Evolutionary conservation across 2,113 vertebrate genomes (phyloP), one percentile per base, ranked within the genome.

Genomic region (Felis chaus): DNA sequence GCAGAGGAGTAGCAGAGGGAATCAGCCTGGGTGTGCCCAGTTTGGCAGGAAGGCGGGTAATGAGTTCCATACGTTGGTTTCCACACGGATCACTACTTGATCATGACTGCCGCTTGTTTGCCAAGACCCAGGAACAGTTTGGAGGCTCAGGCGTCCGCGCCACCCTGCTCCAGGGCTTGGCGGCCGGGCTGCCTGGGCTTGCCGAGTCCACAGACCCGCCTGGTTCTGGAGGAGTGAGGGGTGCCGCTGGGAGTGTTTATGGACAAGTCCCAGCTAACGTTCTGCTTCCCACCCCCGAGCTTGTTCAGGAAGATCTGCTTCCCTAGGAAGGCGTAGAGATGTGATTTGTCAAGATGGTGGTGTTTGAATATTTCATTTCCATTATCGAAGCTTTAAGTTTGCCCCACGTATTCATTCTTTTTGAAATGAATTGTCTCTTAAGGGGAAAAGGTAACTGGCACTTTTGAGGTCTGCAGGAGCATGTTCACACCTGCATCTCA

Each of bases 21-120:
- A 76, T 29, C 2, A 0, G 96, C 65, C 90, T 84, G 91, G 96
- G 93, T 29, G 89, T 68, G 88, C 84, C 95, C 21, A 0, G 19
- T 29, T 71, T 88, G 96, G 94, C 97, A 81, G 81, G 66, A 45
- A 82, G 89, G 45, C 6, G 0, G 45, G 50, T 95, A 97, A 96
- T 86, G 96, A 96, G 78, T 89, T 97, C 93, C 96, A 79, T 91
- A 88, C 71, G 16, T 41, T 18, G 65, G 63, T 91, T 82, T 89
- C 71, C 48, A 55, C n/a, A 7, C 39, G 85, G 74, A 88, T 41
- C 80, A 15, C 83, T 89, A 15, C 83, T 92, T 63, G 85, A 27
- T 78, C 81, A 5, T 5, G 69, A 76, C 45, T 1, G 0, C 4
- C 27, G 27, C 41, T 27, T 11, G 18, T 87, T 15, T 55, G 84